phyloP scores from a whole-genome alignment of 2,113 vertebrate genomes.

The Stictonetta naevosa region DNA sequence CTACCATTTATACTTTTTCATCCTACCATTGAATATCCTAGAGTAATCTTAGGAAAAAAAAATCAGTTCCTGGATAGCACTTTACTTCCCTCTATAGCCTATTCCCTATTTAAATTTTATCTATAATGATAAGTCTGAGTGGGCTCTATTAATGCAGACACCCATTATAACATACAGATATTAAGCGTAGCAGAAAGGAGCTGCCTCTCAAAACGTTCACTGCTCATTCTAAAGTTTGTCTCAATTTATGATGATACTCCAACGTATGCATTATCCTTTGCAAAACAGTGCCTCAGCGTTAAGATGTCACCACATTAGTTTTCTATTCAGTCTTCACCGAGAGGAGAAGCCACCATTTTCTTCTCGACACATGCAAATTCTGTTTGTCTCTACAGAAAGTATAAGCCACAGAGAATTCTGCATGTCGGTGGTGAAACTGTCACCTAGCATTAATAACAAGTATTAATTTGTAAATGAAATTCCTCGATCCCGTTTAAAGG shows the following conservation, averaged over 20 bases:
- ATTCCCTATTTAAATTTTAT: background rate
- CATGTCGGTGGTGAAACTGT: conserved; percentile 22
- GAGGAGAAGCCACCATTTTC: conserved; percentile 58
- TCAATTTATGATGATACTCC: background rate
- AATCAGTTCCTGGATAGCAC: conserved; percentile 12
- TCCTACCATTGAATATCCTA: background rate
- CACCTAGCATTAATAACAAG: conserved; percentile 44
- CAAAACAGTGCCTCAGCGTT: background rate
- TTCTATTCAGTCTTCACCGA: background rate
- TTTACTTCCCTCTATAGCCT: background rate
- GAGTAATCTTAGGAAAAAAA: conserved; percentile 33
- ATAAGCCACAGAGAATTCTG: background rate
- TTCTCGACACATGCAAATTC: conserved; percentile 39
- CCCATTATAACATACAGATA: background rate
- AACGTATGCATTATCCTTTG: background rate
- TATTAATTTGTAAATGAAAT: conserved; percentile 40
- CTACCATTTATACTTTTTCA: background rate
- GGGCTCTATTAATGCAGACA: background rate
- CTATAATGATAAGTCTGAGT: background rate
- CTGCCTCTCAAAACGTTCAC: background rate
- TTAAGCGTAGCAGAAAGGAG: background rate
- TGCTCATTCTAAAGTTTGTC: conserved; percentile 37
- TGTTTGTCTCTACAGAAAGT: conserved; percentile 14
- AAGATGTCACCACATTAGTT: background rate
- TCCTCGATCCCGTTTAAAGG: background rate